phyloP scores from a whole-genome alignment of 2,113 vertebrate species.

The Galbula dea region DNA sequence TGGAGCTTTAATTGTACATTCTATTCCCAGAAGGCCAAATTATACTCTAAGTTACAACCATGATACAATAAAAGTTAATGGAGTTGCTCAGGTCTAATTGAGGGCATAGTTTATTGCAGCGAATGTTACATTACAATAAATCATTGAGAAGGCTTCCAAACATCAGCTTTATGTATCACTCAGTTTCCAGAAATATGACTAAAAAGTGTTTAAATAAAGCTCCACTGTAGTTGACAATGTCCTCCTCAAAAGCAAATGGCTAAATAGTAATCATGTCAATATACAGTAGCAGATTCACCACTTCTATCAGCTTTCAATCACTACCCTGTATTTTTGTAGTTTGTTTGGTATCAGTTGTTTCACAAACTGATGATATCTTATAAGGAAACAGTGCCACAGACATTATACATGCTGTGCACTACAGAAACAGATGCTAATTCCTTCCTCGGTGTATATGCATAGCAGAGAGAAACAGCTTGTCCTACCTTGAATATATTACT shows the following conservation, averaged over 20 bases:
- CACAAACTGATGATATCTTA: background rate
- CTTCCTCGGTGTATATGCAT: rapidly evolving
- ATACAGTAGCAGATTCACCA: background rate
- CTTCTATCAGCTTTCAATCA: background rate
- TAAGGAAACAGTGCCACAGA: background rate
- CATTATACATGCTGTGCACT: no score
- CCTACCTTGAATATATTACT: background rate
- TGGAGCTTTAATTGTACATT: conserved; percentile 24
- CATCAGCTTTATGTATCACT: background rate
- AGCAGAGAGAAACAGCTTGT: background rate
- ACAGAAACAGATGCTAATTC: background rate
- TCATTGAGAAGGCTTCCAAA: background rate
- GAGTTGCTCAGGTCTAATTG: conserved; percentile 19
- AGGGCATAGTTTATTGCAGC: background rate
- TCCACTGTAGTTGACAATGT: background rate
- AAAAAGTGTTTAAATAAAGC: background rate
- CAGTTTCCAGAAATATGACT: background rate
- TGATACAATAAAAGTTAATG: conserved; percentile 45
- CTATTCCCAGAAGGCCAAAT: background rate
- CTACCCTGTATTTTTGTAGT: no score
- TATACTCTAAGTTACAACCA: conserved; percentile 26
- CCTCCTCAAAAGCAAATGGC: background rate
- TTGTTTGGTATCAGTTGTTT: background rate
- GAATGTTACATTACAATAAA: conserved; percentile 5
- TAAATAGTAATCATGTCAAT: background rate